Base-by-base conservation (phyloP, 2,888 invertebrate genomes). In the Erebia palarica region DNA sequence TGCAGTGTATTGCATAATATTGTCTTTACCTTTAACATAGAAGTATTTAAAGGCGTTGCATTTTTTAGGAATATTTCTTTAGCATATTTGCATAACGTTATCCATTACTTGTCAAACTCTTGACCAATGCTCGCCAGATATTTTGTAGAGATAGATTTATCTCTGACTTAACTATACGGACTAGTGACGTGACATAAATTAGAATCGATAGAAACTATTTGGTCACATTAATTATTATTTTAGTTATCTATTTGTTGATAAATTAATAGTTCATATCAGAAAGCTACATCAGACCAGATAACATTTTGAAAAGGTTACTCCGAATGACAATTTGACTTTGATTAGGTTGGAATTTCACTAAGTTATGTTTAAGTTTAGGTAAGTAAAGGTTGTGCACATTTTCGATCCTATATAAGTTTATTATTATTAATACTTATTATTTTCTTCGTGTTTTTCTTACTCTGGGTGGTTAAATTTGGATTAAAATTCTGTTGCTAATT, bases 71-170 rank as follows among this genome's bases (percentile, higher is more conserved):
- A 66, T 66, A 66, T 67, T 59, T 67, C 27, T 36, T 14, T 64
- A 21, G 27, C 1, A 47, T 51, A 53, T 67, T 67, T 49, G 51
- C 36, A 68, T 60, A 51, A 68, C 44, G 10, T 60, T 68, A 71
- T 71, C 71, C 51, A 71, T 71, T 60, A 60, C 68, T 59, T 68
- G 71, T 71, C 71, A 63, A 47, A 68, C 57, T 53, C 53, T 68
- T 65, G 65, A 68, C 53, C 64, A 68, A 65, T 18, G 44, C 61
- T 70, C 21, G 60, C 61, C 27, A 64, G 59, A 53, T 65, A 68
- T 65, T 65, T 18, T 59, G 60, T 65, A 8, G 16, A 60, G 59
- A 60, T 36, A 68, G 51, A 68, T 51, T 60, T 68, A 68, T 60
- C 60, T 60, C 60, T 51, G 51, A 60, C 68, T 59, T 49, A 66